Evolutionary conservation across 2,113 vertebrate genomes (phyloP).

Genomic region (Butorides virescens): DNA sequence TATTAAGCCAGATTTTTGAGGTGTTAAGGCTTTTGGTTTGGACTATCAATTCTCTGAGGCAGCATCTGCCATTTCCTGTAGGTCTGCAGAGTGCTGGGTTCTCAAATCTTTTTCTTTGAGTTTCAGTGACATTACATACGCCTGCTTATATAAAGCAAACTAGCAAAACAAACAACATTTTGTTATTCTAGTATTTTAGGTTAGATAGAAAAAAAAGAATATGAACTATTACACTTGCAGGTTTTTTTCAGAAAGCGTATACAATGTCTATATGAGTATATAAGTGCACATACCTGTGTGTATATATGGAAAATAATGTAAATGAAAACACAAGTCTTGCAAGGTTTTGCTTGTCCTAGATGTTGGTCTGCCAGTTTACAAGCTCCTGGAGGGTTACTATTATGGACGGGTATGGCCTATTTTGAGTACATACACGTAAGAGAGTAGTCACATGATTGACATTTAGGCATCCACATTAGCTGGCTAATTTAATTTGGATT

Average conservation of each 20-base stretch:
- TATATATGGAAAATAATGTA: not conserved
- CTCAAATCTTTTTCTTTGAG: not conserved
- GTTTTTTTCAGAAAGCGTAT: not conserved
- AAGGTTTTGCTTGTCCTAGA: not conserved
- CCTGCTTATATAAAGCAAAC: not conserved
- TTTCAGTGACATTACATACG: not conserved
- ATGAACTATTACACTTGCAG: not conserved
- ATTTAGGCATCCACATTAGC: not conserved
- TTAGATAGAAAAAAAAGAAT: not conserved
- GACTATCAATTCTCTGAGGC: not conserved
- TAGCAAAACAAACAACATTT: not conserved
- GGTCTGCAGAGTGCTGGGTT: not conserved
- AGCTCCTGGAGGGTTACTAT: not conserved
- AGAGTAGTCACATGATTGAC: not conserved
- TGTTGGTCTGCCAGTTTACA: not conserved
- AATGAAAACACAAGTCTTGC: not conserved
- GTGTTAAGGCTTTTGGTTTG: not conserved
- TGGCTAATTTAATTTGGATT: not conserved
- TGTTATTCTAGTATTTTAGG: not conserved
- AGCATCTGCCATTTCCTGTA: not conserved
- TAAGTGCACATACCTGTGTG: not conserved
- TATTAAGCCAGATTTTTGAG: not conserved
- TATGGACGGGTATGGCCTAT: not conserved
- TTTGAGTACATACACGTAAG: not conserved
- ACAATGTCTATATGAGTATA: rapidly evolving